Evolutionary conservation across 2,797 vertebrate genomes (phyloP).

Genomic region (Pangasius krempfi): DNA sequence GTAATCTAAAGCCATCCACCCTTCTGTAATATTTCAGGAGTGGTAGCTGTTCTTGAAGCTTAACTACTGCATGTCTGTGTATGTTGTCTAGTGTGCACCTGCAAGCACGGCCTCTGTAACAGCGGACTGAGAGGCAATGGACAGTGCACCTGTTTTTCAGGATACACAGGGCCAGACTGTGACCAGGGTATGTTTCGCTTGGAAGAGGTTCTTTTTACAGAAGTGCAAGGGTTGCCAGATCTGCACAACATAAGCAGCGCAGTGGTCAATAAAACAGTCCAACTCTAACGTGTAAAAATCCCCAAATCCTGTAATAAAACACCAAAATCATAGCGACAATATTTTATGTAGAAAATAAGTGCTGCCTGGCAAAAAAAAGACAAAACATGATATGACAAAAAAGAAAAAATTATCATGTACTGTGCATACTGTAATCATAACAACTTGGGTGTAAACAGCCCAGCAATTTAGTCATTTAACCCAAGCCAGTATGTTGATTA

Average conservation of each 20-base stretch:
- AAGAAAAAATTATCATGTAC: not conserved
- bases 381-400: too few relatives aligned
- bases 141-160: slow-evolving; percentile 83
- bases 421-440: not conserved
- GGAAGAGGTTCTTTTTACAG: not conserved
- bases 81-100: slow-evolving; percentile 78
- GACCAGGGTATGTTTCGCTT: slow-evolving; percentile 75
- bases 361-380: not conserved
- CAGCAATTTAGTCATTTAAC: not conserved
- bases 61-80: slow-evolving; percentile 14
- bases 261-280: not conserved
- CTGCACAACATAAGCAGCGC: not conserved
- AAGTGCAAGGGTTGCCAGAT: not conserved
- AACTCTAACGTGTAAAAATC: not conserved
- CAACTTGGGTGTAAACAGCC: not conserved
- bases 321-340: not conserved
- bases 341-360: not conserved
- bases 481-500: not conserved
- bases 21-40: not conserved
- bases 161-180: slow-evolving; percentile 82
- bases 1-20: slow-evolving; percentile 59
- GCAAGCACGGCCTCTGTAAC: slow-evolving; percentile 85
- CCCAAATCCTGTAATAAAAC: not conserved
- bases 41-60: not conserved
- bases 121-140: slow-evolving; percentile 80